Evolutionary conservation across 2,797 vertebrate species (phyloP), one percentile per base, ranked within the genome.

Genomic region (Falco columbarius): DNA sequence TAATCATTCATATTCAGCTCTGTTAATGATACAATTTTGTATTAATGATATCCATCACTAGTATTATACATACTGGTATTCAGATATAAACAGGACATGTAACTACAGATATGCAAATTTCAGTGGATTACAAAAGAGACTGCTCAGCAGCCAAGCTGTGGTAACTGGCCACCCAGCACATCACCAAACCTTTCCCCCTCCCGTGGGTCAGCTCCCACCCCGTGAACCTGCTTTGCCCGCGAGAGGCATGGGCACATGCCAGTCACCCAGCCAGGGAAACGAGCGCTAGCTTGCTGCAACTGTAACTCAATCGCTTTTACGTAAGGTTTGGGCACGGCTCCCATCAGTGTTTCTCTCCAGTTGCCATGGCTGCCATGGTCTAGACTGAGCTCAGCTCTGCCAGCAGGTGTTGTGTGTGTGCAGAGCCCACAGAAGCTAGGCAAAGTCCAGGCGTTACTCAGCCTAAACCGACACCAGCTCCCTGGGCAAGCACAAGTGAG

Each of bases 111-210:
- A 51, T 0, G 9, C 5, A 56, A 29, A 26, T 21, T 44, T 40
- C 2, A 29, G 13, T 6, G 6, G 6, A 55, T 18, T 46, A 65
- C 51, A 68, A 0, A 0, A 77, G 68, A 74, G 1, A 1, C 1
- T 0, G 42, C 32, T 90, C 77, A 82, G 47, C 34, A 76, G 82
- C 20, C 10, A 8, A 58, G 32, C 36, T 59, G 34, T 5, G 18
- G 23, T 59, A 73, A 29, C 0, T 16, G 51, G 23, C 23, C 62
- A n/a, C 32, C 26, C 19, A 76, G 63, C 8, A 6, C 46, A 13
- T 2, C 2, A 9, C 29, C 14, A 52, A 49, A 27, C 15, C 49
- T 6, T 59, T 22, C 12, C 9, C n/a, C 19, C 32, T 3, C 0
- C 22, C 26, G 3, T 1, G 21, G 59, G 14, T 21, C 65, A 81